Conservation (phyloP, 2,888 invertebrate genomes). For the Papilio gigon region DNA sequence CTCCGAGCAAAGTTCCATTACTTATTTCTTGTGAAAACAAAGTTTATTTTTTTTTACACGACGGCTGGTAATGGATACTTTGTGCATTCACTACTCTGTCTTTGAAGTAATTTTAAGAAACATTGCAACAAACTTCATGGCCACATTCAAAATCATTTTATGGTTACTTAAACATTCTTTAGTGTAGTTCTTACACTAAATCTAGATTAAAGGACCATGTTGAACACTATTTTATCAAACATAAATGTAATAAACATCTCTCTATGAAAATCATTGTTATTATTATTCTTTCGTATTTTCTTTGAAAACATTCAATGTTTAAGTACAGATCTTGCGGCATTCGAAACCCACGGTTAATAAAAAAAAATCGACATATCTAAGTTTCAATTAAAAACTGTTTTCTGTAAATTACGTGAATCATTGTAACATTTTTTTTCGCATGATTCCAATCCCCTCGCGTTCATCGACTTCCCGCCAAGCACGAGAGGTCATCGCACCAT, state of each 20-base stretch:
- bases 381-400: background rate
- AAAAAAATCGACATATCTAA: background rate
- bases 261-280: no score
- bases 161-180: background rate
- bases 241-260: no score
- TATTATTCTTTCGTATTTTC: no score
- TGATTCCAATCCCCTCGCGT: constrained; percentile 12
- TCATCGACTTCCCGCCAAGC: constrained; percentile 5
- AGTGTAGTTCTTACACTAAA: background rate
- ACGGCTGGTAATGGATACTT: background rate
- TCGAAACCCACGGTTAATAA: background rate
- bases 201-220: background rate
- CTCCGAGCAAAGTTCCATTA: constrained; percentile 1
- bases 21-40: background rate
- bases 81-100: background rate
- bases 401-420: background rate
- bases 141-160: background rate
- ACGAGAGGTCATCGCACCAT: constrained; percentile 11
- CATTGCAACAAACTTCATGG: background rate
- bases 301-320: no score
- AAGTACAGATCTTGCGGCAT: background rate
- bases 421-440: constrained; percentile 6
- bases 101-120: background rate
- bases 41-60: background rate
- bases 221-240: no score